Percentiles rank a stretch among this genome's conserved stretches.
phyloP scores from a whole-genome alignment of 2,113 vertebrate genomes.

The Chlamydotis undulata region DNA sequence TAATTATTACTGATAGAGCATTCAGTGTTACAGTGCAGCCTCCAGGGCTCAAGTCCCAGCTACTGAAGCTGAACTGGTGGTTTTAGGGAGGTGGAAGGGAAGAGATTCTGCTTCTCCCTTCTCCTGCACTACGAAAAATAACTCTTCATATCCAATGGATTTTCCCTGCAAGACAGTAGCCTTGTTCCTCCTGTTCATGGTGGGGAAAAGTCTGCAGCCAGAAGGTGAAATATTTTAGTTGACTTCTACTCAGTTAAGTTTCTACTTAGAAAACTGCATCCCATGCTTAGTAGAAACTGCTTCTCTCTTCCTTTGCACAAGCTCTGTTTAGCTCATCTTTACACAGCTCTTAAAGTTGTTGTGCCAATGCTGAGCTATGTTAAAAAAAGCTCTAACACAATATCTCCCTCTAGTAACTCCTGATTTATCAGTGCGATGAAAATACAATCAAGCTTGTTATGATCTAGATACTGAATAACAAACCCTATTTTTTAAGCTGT shows the following conservation, averaged over 20 bases:
- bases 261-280: not conserved
- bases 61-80: not conserved
- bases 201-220: not conserved
- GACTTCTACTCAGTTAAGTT: not conserved
- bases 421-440: not conserved
- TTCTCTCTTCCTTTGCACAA: not conserved
- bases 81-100: not conserved
- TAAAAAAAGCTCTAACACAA: not conserved
- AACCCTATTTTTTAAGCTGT: not conserved
- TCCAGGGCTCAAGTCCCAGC: conserved; percentile 8
- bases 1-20: conserved; percentile 46
- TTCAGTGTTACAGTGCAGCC: not conserved
- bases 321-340: not conserved
- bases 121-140: not conserved
- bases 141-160: not conserved
- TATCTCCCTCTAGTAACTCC: not conserved
- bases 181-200: not conserved
- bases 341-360: not conserved
- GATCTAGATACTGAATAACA: not conserved
- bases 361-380: not conserved
- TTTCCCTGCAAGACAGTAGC: not conserved
- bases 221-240: not conserved
- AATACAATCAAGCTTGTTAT: not conserved
- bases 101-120: not conserved
- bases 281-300: not conserved